Base-by-base conservation (phyloP, 2,113 vertebrate species). In the Rallus limicola region DNA sequence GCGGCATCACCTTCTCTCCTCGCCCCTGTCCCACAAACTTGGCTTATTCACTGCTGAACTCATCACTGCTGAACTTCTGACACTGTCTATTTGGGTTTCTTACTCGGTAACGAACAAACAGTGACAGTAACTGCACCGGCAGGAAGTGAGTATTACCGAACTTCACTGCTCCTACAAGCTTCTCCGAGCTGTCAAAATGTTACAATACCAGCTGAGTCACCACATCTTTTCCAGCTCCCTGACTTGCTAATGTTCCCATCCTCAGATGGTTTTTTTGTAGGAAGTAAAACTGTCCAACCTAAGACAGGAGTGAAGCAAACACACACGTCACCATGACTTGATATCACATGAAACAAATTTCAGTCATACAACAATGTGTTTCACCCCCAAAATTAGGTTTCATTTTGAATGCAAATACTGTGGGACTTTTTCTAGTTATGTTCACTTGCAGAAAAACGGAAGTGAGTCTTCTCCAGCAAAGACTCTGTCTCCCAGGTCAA, bases 41-140 rank as follows among this genome's bases (percentile, higher is more conserved):
- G 8, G 38, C 56, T 44, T 80, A 42, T 33, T 40, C 28, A 12
- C 46, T 34, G 16, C 21, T 80, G 55, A 76, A 88, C 13, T n/a
- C 42, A 56, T 67, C 28, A 29, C 16, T 52, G 74, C 67, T 86
- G 84, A 96, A 95, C 75, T 93, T 97, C 74, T 77, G 87, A 93
- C 89, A 63, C 74, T 3, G 29, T 5, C 71, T 92, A 9, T 42
- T 82, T 72, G 64, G 46, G 36, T 90, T 91, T 76, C 87, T 80
- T 28, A 68, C 3, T 13, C 38, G 8, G 71, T 56, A 80, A 80
- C 80, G 63, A 86, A 40, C 75, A 96, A 91, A 76, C 18, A 78
- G 48, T 46, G 55, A 76, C 84, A 72, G 44, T 76, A 79, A 76
- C 60, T 72, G 71, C 44, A 59, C 58, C 38, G 29, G 20, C 86